Evolutionary conservation across 2,113 vertebrate genomes (phyloP).

Genomic region (Malurus alboscapulatus): DNA sequence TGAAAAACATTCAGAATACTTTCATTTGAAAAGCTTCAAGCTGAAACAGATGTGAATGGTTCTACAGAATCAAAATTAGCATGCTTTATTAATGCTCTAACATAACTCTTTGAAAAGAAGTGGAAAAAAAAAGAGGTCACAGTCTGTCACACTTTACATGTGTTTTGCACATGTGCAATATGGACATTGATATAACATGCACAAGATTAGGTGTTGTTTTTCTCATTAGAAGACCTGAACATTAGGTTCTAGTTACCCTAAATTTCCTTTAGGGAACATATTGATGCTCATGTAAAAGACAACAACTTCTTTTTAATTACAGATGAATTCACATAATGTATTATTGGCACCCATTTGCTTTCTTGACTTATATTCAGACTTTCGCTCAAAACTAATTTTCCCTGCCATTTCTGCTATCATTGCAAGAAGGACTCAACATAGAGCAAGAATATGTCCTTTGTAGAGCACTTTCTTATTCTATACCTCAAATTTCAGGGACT

Average conservation of each 20-base stretch:
- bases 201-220: neutral
- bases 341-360: neutral
- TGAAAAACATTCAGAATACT: neutral
- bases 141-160: neutral
- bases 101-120: neutral
- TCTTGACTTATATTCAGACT: neutral
- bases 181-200: neutral
- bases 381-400: neutral
- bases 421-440: neutral
- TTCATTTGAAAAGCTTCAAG: conserved; percentile 8
- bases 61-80: neutral
- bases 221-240: neutral
- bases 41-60: neutral
- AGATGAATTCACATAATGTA: neutral
- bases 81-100: neutral
- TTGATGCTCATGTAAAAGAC: neutral
- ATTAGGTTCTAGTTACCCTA: neutral
- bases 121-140: neutral
- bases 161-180: neutral
- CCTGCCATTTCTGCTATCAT: neutral
- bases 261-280: neutral
- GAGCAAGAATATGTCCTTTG: neutral
- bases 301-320: neutral
- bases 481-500: neutral
- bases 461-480: neutral